Conservation (phyloP, 2,888 invertebrate species). For the Morpho achilles region DNA sequence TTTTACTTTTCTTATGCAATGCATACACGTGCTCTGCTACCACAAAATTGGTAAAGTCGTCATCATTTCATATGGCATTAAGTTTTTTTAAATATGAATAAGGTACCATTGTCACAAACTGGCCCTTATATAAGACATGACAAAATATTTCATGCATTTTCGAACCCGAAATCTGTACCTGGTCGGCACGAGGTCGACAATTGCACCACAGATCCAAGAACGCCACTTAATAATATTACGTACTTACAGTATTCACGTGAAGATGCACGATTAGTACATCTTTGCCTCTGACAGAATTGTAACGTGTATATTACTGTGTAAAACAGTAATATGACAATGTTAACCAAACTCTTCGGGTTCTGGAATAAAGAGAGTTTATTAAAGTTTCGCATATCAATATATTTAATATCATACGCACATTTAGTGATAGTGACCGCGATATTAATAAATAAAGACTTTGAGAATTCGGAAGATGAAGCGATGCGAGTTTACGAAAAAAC, state of each 20-base stretch:
- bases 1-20: no score
- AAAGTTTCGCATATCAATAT: slow-evolving; percentile 51
- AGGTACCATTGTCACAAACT: no score
- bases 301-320: slow-evolving; percentile 9
- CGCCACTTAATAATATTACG: no score
- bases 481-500: slow-evolving; percentile 46
- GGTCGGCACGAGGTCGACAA: no score
- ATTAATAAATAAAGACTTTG: slow-evolving; percentile 52
- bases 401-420: slow-evolving; percentile 40
- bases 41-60: no score
- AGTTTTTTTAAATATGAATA: no score
- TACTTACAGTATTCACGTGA: background rate
- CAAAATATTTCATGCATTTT: no score
- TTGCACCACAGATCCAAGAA: no score
- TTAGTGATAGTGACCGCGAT: slow-evolving; percentile 38
- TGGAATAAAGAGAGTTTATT: slow-evolving; percentile 32
- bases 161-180: no score
- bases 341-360: slow-evolving; percentile 2
- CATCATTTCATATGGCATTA: no score
- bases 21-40: no score
- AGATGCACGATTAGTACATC: slow-evolving; percentile 11
- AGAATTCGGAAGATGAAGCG: slow-evolving; percentile 43
- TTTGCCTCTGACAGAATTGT: slow-evolving; percentile 9
- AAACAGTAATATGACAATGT: slow-evolving; percentile 10
- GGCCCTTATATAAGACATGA: no score